Evolutionary conservation across 2,113 vertebrate genomes (phyloP), one percentile per base, ranked within the genome.

Genomic region (Podiceps cristatus): DNA sequence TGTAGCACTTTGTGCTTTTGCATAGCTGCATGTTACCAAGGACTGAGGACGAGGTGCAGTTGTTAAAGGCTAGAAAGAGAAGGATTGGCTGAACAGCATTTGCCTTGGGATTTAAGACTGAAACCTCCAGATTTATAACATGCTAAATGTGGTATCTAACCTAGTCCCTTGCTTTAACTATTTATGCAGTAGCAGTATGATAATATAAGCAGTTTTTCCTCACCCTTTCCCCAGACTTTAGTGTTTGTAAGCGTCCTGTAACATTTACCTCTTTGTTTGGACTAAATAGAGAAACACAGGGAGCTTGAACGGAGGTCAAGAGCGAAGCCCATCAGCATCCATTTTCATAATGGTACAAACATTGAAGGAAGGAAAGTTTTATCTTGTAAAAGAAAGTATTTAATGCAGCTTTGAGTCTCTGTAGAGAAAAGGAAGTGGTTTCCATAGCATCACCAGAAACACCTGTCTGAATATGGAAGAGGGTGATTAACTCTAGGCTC

Each of bases 271-370:
- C 63, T 92, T 86, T 95, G 45, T 88, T 89, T 91, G 83, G 53
- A 52, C 75, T 91, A 91, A 88, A 90, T 25, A 37, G 72, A 33
- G 86, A 91, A 91, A 77, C 42, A 80, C 44, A n/a, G 68, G 74
- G 82, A 90, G 76, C 72, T 86, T 96, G 86, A 93, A 90, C 86
- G 72, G 80, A 88, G 94, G 92, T 95, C 86, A 93, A 74, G 82
- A 93, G 75, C 88, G 92, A 88, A 93, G 49, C 53, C 58, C 1
- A 0, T 84, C 55, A 80, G 88, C 85, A 91, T 94, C 47, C 52
- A 44, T 94, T 92, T 92, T 93, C 71, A 67, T 93, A 74, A 88
- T 80, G 50, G 62, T 73, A n/a, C 59, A 67, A 92, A 35, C 42
- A 40, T 0, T 71, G 47, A 86, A 88, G 52, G 55, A 82, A 76